Evolutionary conservation across 2,888 invertebrate genomes (phyloP).

Genomic region (Sesia bembeciformis): DNA sequence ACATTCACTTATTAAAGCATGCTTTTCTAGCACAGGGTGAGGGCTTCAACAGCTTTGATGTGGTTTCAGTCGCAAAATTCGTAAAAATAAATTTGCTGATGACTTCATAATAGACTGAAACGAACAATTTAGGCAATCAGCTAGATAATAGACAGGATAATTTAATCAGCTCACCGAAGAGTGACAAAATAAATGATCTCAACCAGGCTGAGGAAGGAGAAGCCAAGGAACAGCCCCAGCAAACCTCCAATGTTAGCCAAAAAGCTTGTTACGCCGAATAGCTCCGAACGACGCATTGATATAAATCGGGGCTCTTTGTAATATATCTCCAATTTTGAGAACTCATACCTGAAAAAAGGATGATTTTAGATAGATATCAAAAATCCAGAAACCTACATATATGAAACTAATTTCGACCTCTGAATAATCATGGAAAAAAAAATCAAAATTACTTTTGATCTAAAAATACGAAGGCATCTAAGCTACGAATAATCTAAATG

Average conservation of each 20-base stretch:
- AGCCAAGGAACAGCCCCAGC: conserved; percentile 69
- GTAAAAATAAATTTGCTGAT: too few relatives aligned
- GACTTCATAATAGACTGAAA: background rate
- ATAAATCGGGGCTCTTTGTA: conserved; percentile 69
- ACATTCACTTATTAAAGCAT: too few relatives aligned
- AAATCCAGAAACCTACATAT: too few relatives aligned
- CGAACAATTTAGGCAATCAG: background rate
- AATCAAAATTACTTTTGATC: too few relatives aligned
- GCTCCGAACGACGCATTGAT: conserved; percentile 64
- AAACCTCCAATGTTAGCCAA: conserved; percentile 71
- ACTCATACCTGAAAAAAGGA: background rate
- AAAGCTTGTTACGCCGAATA: conserved; percentile 68
- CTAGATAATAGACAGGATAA: conserved; percentile 18
- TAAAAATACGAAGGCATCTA: too few relatives aligned
- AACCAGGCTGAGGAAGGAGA: conserved; percentile 68
- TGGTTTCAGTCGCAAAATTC: too few relatives aligned
- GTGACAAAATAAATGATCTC: conserved; percentile 69
- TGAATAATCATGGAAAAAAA: too few relatives aligned
- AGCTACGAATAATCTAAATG: too few relatives aligned
- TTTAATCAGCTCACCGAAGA: conserved; percentile 19
- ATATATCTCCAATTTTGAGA: conserved; percentile 42
- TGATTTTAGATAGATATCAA: background rate
- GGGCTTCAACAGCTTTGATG: too few relatives aligned
- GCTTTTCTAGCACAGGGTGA: too few relatives aligned
- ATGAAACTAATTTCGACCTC: too few relatives aligned